Percentiles rank a stretch among this genome's conserved stretches.
Conservation (phyloP, 1,140 invertebrate species). For the Drosophila aff. region DNA sequence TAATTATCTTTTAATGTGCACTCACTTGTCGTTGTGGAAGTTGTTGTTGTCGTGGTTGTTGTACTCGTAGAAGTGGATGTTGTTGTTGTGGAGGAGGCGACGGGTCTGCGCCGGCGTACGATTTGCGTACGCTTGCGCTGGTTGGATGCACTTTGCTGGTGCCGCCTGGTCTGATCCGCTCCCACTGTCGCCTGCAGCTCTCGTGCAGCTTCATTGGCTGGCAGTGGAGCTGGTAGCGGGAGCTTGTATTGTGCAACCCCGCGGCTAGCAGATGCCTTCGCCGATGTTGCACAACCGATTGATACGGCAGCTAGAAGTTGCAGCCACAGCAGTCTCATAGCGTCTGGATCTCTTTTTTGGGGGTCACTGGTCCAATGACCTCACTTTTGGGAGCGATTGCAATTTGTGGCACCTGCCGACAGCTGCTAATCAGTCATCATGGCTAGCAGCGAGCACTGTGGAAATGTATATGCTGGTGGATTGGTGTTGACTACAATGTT, state of each 20-base stretch:
- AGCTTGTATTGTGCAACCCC: conserved; percentile 72
- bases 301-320: conserved; percentile 53
- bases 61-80: conserved; percentile 46
- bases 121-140: conserved; percentile 64
- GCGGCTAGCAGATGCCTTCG: conserved; percentile 52
- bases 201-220: conserved; percentile 31
- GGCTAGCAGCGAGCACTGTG: background rate
- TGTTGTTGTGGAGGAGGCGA: conserved; percentile 5
- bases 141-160: conserved; percentile 20
- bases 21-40: conserved; percentile 69
- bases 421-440: conserved; percentile 34
- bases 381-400: conserved; percentile 13
- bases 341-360: conserved; percentile 16
- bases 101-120: conserved; percentile 58
- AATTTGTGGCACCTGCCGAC: conserved; percentile 38
- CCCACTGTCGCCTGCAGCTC: conserved; percentile 13
- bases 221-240: conserved; percentile 42
- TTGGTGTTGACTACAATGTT: background rate
- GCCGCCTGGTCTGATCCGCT: conserved; percentile 22
- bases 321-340: conserved; percentile 64
- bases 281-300: conserved; percentile 67
- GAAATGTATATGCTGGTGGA: background rate
- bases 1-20: conserved; percentile 8
- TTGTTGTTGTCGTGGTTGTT: conserved; percentile 54
- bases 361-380: conserved; percentile 48